Conservation (phyloP, 2,888 invertebrate species). For the Mallateleia sp. region DNA sequence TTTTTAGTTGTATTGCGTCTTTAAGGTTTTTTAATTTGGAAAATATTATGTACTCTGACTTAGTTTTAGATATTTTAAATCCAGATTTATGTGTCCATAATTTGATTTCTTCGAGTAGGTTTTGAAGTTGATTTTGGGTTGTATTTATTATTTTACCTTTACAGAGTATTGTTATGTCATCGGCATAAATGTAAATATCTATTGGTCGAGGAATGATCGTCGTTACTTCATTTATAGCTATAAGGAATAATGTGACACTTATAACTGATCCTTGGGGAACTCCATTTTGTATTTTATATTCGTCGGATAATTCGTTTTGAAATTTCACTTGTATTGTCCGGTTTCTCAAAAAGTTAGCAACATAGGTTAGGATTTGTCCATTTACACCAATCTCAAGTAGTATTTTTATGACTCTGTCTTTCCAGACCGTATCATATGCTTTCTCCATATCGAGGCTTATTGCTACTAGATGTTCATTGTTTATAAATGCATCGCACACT, state of each 20-base stretch:
- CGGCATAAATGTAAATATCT: not conserved
- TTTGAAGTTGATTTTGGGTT: not conserved
- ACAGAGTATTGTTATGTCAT: not conserved
- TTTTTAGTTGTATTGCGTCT: not conserved
- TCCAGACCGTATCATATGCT: constrained; percentile 77
- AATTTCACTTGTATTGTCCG: constrained; percentile 1
- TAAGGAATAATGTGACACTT: not conserved
- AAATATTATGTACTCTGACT: constrained; percentile 26
- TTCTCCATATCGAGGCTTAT: constrained; percentile 60
- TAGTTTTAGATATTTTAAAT: constrained; percentile 11
- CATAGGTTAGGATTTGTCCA: not conserved
- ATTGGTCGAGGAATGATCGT: not conserved
- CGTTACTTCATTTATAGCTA: not conserved
- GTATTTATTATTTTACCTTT: not conserved
- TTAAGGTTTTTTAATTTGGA: not conserved
- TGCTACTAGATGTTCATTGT: constrained; percentile 61
- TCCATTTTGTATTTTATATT: not conserved
- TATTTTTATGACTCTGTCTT: constrained; percentile 57
- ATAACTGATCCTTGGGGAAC: not conserved
- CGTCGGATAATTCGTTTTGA: not conserved
- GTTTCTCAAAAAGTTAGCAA: not conserved
- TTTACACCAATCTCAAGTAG: constrained; percentile 45
- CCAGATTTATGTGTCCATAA: not conserved
- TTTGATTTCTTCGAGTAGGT: not conserved
- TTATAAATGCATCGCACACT: constrained; percentile 61